Percentiles rank a stretch among this genome's conserved stretches.
Conservation (phyloP, 2,888 invertebrate species). For the Apamea epomidion region DNA sequence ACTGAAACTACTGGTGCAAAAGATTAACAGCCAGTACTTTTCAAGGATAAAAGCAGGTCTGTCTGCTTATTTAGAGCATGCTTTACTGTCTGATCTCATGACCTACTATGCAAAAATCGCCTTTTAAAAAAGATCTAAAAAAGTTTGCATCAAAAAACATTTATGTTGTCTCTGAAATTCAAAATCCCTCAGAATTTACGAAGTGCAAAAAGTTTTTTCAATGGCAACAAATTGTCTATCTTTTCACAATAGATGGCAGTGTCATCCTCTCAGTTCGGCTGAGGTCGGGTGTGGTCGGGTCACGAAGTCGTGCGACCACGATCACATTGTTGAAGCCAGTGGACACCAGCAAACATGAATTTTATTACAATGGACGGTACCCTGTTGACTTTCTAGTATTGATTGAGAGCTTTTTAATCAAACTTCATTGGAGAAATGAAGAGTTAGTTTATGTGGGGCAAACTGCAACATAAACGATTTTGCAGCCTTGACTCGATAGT, state of each 20-base stretch:
- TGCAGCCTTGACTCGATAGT: constrained; percentile 24
- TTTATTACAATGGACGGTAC: constrained; percentile 71
- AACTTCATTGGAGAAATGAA: constrained; percentile 48
- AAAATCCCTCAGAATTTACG: neutral
- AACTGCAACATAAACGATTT: constrained; percentile 8
- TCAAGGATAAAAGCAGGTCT: neutral
- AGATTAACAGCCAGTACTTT: neutral
- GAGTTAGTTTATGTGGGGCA: constrained; percentile 43
- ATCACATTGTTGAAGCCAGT: constrained; percentile 68
- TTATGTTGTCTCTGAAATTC: neutral
- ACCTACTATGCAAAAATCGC: constrained; percentile 16
- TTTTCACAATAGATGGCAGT: constrained; percentile 61
- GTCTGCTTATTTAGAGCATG: neutral
- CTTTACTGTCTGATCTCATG: constrained; percentile 13
- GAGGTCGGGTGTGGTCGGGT: constrained; percentile 70
- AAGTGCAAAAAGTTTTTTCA: constrained; percentile 40
- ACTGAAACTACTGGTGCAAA: neutral
- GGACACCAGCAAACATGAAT: constrained; percentile 71
- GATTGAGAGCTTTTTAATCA: constrained; percentile 60
- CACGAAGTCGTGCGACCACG: constrained; percentile 78
- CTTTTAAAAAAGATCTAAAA: neutral
- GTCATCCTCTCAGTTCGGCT: constrained; percentile 62
- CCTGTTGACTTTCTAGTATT: constrained; percentile 66
- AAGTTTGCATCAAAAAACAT: neutral
- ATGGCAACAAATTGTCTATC: constrained; percentile 55